Percentiles rank a stretch among this genome's conserved stretches.
Conservation (phyloP, 1,140 invertebrate species). For the Diprion similis region DNA sequence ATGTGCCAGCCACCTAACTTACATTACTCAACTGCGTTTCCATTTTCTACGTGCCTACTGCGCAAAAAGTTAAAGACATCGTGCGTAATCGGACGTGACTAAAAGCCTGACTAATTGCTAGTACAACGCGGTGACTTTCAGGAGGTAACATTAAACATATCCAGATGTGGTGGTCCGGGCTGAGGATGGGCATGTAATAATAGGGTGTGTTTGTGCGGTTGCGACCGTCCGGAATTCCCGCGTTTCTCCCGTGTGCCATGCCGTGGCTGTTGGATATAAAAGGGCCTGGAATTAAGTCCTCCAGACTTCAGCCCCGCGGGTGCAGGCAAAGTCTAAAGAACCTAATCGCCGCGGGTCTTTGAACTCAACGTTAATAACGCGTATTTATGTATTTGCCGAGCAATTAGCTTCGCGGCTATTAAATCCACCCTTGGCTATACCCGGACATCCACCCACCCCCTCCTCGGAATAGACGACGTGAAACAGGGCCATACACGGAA, state of each 20-base stretch:
- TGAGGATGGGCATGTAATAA: not conserved
- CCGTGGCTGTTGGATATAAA: not conserved
- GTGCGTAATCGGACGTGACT: too few species aligned
- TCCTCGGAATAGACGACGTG: not conserved
- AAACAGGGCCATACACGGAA: too few species aligned
- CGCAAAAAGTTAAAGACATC: too few species aligned
- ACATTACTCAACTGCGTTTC: too few species aligned
- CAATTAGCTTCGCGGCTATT: conserved; percentile 49
- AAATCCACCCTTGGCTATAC: conserved; percentile 30
- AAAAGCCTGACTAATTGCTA: too few species aligned
- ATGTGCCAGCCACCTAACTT: too few species aligned
- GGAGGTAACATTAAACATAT: not conserved
- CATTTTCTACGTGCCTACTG: too few species aligned
- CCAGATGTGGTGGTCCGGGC: not conserved
- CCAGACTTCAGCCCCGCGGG: conserved; percentile 14
- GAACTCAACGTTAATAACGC: conserved; percentile 52
- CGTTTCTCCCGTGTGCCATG: too few species aligned
- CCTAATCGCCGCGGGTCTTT: conserved; percentile 47
- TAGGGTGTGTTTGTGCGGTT: not conserved
- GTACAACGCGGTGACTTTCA: too few species aligned
- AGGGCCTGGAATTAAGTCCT: conserved; percentile 30
- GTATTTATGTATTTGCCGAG: conserved; percentile 51
- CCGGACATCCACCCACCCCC: not conserved
- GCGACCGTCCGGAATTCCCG: too few species aligned
- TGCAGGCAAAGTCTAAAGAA: conserved; percentile 32